phyloP scores from a whole-genome alignment of 2,797 vertebrate species.

The Enteromius thamalakanensis region DNA sequence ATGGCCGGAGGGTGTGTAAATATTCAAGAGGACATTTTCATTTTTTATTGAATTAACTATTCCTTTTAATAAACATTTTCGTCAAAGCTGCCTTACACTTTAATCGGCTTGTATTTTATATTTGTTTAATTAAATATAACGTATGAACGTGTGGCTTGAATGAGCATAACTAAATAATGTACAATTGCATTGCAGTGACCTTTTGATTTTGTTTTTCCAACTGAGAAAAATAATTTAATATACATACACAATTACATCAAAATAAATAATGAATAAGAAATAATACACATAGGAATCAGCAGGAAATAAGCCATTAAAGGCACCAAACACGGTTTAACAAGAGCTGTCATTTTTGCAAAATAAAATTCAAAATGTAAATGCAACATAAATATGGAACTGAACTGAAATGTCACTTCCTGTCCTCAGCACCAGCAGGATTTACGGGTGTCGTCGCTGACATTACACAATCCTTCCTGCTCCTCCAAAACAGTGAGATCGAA shows the following conservation, averaged over 20 bases:
- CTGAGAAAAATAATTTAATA: conserved; percentile 4
- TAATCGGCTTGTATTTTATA: neutral
- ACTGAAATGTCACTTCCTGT: conserved; percentile 40
- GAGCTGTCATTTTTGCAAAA: neutral
- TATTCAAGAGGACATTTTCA: neutral
- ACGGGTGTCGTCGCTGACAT: conserved; percentile 70
- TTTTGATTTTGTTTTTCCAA: neutral
- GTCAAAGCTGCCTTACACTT: neutral
- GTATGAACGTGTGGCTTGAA: neutral
- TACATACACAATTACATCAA: neutral
- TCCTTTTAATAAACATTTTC: neutral
- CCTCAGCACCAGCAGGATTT: conserved; percentile 94
- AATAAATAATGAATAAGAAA: conserved; percentile 25
- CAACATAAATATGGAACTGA: conserved; percentile 19
- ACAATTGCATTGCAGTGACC: neutral
- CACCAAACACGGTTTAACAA: conserved; percentile 47
- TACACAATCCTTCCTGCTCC: conserved; percentile 84
- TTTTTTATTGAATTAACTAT: neutral
- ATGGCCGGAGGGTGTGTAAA: neutral
- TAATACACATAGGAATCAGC: neutral
- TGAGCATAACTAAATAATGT: neutral
- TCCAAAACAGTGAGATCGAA: conserved; percentile 85
- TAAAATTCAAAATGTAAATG: conserved; percentile 19
- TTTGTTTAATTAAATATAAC: neutral
- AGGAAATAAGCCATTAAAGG: conserved; percentile 45